Percentiles rank a stretch among this genome's conserved stretches.
These are phyloP conservation scores for Siniperca scherzeri DNA, from an alignment of 2,797 vertebrate genomes.

Conservation along the genomic window DNA sequence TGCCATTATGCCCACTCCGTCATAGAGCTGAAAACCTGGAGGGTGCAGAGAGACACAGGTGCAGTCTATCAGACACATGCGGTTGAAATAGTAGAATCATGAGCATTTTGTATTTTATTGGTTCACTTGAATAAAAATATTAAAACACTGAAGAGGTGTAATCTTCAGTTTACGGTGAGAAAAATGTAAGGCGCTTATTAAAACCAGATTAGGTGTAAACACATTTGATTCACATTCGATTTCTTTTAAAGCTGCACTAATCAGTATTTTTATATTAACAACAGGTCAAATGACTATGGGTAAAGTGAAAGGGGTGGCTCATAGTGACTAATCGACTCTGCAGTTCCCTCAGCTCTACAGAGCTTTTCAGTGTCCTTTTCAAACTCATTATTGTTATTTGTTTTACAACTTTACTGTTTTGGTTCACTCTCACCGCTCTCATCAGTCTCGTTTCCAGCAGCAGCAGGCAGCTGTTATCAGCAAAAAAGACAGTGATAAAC, in stretches of 20 bases:
- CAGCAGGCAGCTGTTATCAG: no score
- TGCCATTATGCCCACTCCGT: constrained; percentile 94
- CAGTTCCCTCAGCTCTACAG: not conserved
- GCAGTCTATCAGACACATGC: constrained; percentile 20
- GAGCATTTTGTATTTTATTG: not conserved
- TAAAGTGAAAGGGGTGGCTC: not conserved
- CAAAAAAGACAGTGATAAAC: not conserved
- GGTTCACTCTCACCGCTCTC: not conserved
- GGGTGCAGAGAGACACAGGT: constrained; percentile 93
- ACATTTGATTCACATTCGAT: not conserved
- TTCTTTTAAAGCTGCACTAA: not conserved
- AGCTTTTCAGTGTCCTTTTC: not conserved
- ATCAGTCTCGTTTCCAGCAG: not conserved
- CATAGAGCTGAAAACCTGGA: constrained; percentile 96
- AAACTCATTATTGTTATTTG: no score
- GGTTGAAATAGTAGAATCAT: not conserved
- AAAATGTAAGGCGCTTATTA: not conserved
- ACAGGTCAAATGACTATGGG: not conserved
- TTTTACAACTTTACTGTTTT: not conserved
- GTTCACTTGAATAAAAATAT: not conserved
- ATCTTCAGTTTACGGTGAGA: not conserved
- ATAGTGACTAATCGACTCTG: not conserved
- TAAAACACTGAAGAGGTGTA: not conserved
- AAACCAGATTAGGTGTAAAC: not conserved
- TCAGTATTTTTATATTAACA: not conserved